Percentiles rank a stretch among this genome's conserved stretches.
phyloP scores from a whole-genome alignment of 2,888 invertebrate genomes.

The Limnephilus rhombicus region DNA sequence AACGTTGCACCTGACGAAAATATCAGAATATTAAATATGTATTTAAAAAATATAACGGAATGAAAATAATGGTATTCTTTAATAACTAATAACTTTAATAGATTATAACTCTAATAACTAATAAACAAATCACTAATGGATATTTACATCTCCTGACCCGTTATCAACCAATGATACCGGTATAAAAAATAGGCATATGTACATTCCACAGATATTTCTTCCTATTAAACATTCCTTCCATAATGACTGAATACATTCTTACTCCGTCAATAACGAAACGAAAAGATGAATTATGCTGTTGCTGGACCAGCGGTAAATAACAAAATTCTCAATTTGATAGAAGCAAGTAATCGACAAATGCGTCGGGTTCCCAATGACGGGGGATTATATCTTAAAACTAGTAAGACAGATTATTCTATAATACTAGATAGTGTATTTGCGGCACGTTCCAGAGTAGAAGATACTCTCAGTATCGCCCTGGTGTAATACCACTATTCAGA shows the following conservation, averaged over 20 bases:
- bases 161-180: neutral
- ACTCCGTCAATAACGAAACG: slow-evolving; percentile 4
- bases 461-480: no score
- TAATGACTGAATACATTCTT: no score
- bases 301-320: neutral
- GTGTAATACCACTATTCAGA: no score
- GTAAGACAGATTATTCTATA: no score
- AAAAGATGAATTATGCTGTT: slow-evolving; percentile 2
- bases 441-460: no score
- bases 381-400: no score
- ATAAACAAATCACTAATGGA: neutral
- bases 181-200: no score
- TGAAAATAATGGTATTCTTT: neutral
- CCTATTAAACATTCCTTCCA: neutral
- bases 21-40: neutral
- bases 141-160: neutral
- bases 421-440: no score
- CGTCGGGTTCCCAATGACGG: no score
- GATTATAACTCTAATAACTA: no score
- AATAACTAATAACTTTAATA: neutral
- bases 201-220: neutral
- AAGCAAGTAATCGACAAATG: neutral
- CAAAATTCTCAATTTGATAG: neutral
- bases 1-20: neutral
- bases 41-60: neutral